These are phyloP conservation scores for Epinephelus coioides DNA, from an alignment of 2,797 vertebrate genomes.

Conservation along the genomic window DNA sequence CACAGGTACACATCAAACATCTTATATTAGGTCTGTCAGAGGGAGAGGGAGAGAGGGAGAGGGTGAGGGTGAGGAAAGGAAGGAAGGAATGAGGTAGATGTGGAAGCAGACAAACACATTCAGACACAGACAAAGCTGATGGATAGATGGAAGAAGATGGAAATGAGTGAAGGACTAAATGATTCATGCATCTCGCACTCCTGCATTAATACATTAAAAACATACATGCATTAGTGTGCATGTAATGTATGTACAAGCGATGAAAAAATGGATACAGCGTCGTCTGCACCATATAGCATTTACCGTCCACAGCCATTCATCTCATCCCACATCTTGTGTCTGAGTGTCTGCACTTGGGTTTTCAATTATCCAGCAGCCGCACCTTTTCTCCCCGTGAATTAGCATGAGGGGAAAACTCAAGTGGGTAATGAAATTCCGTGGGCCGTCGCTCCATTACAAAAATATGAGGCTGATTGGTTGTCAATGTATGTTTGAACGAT, in stretches of 20 bases:
- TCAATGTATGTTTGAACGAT: slow-evolving; percentile 3
- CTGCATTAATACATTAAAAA: slow-evolving; percentile 47
- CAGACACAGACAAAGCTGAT: slow-evolving; percentile 34
- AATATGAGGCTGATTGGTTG: slow-evolving; percentile 36
- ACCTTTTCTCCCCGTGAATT: slow-evolving; percentile 58
- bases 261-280: slow-evolving; percentile 8
- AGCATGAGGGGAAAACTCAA: slow-evolving; percentile 55
- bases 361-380: slow-evolving; percentile 74
- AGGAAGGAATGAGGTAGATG: too few species aligned
- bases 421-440: slow-evolving; percentile 66
- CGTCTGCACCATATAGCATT: slow-evolving; percentile 28
- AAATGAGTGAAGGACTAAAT: slow-evolving; percentile 22
- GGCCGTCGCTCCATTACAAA: slow-evolving; percentile 29
- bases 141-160: slow-evolving; percentile 44
- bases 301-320: slow-evolving; percentile 47
- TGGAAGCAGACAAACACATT: slow-evolving; percentile 50
- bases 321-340: slow-evolving; percentile 41
- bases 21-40: slow-evolving; percentile 78
- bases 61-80: too few species aligned
- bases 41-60: slow-evolving; percentile 17
- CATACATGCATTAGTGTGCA: slow-evolving; percentile 5
- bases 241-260: not conserved
- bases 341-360: slow-evolving; percentile 57
- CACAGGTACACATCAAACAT: slow-evolving; percentile 81
- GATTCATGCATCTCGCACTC: slow-evolving; percentile 44